A percentile compares a stretch with the other conserved stretches of the same genome.
Evolutionary conservation across 2,888 invertebrate genomes (phyloP).

Genomic region (Lingula anatina): DNA sequence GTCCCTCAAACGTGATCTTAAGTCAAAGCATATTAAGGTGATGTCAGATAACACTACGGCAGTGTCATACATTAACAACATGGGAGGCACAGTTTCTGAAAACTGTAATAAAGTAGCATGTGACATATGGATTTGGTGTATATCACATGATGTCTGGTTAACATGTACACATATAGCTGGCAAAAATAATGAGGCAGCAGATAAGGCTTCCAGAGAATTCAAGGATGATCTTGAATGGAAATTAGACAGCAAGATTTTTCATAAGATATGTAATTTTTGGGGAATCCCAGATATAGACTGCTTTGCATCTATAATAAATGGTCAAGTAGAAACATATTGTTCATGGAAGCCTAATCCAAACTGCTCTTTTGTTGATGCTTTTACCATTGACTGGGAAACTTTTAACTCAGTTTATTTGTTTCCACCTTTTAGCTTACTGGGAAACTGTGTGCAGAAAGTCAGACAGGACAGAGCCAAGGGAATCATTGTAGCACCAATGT

Average conservation of each 20-base stretch:
- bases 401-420: too few species aligned
- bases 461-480: constrained; percentile 6
- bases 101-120: too few species aligned
- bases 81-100: constrained; percentile 4
- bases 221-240: too few species aligned
- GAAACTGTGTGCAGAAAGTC: constrained; percentile 5
- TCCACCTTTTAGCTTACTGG: too few species aligned
- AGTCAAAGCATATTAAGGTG: too few species aligned
- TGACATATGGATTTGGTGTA: constrained; percentile 7
- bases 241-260: too few species aligned
- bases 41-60: too few species aligned
- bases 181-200: constrained; percentile 1
- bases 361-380: constrained; percentile 4
- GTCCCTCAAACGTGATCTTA: too few species aligned
- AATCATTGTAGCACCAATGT: constrained; percentile 9
- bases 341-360: constrained; percentile 9
- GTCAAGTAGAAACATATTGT: constrained; percentile 2
- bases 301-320: constrained; percentile 8
- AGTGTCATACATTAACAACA: too few species aligned
- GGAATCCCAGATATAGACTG: too few species aligned
- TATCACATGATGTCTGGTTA: constrained; percentile 3
- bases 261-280: not conserved
- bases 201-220: too few species aligned
- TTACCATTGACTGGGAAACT: constrained; percentile 6
- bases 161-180: constrained; percentile 6